Conservation (phyloP, 2,888 invertebrate genomes). For the Amphiduros pacificus region DNA sequence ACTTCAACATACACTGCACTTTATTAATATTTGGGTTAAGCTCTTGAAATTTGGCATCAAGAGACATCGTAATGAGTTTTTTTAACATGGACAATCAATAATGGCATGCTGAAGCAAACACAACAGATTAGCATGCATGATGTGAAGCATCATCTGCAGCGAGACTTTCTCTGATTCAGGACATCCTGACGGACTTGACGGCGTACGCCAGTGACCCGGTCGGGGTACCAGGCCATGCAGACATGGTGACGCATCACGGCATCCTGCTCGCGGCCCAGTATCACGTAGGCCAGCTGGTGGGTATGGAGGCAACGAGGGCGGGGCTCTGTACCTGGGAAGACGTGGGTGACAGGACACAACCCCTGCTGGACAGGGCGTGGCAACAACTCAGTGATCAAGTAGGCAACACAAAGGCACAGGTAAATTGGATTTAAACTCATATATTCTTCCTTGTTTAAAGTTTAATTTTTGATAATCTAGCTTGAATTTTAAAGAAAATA, state of each 20-base stretch:
- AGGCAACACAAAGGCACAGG: background rate
- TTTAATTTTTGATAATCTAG: background rate
- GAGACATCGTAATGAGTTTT: no score
- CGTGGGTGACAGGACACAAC: no score
- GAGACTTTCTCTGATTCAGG: no score
- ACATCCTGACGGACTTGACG: constrained; percentile 82
- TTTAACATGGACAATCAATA: no score
- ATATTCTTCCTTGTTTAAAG: background rate
- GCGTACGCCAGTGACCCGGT: constrained; percentile 60
- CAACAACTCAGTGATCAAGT: background rate
- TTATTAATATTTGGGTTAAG: no score
- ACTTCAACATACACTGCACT: no score
- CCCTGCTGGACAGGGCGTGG: constrained; percentile 1
- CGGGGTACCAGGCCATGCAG: background rate
- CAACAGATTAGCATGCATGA: no score
- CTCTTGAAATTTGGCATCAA: no score
- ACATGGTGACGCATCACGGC: constrained; percentile 18
- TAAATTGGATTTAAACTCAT: background rate
- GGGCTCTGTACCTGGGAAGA: background rate
- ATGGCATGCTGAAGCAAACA: no score
- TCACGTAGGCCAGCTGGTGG: constrained; percentile 2
- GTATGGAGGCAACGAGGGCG: background rate
- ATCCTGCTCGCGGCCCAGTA: constrained; percentile 17
- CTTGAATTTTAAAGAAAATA: background rate
- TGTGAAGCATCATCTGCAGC: no score